phyloP scores from a whole-genome alignment of 2,113 vertebrate genomes.

The Perccottus glenii region DNA sequence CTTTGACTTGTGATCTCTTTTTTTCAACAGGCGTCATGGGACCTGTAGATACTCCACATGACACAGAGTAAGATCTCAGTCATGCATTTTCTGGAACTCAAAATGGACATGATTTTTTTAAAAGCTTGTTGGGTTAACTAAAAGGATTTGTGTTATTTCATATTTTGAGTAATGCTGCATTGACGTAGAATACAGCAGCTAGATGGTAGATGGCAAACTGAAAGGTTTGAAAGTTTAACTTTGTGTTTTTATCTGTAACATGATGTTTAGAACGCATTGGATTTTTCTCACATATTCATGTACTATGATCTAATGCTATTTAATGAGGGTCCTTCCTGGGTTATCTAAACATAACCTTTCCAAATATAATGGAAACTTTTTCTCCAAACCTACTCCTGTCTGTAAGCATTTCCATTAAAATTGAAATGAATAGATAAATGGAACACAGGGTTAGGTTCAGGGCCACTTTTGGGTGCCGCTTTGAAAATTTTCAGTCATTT shows the following conservation, averaged over 20 bases:
- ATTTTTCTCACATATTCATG: no score
- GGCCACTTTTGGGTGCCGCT: slow-evolving; percentile 47
- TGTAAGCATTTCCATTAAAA: slow-evolving; percentile 59
- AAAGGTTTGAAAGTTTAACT: no score
- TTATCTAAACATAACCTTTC: slow-evolving; percentile 31
- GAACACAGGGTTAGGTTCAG: slow-evolving; percentile 54
- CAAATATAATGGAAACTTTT: slow-evolving; percentile 30
- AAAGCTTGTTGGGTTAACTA: no score
- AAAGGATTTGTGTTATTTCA: no score
- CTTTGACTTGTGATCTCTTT: slow-evolving; percentile 28
- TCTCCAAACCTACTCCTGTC: slow-evolving; percentile 17
- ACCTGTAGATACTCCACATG: slow-evolving; percentile 60
- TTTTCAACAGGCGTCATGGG: slow-evolving; percentile 38
- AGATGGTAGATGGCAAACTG: no score
- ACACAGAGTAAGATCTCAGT: slow-evolving; percentile 44
- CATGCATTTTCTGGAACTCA: slow-evolving; percentile 26
- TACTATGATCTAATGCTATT: slow-evolving; percentile 12
- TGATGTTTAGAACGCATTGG: no score
- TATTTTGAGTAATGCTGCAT: no score
- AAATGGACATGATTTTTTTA: slow-evolving; percentile 26
- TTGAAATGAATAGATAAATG: slow-evolving; percentile 56
- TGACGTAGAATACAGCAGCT: no score
- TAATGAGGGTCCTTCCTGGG: slow-evolving; percentile 16
- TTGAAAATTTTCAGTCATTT: slow-evolving; percentile 41
- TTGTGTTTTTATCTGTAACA: no score